Evolutionary conservation across 2,888 invertebrate species (phyloP).

Genomic region (Globia sparganii): DNA sequence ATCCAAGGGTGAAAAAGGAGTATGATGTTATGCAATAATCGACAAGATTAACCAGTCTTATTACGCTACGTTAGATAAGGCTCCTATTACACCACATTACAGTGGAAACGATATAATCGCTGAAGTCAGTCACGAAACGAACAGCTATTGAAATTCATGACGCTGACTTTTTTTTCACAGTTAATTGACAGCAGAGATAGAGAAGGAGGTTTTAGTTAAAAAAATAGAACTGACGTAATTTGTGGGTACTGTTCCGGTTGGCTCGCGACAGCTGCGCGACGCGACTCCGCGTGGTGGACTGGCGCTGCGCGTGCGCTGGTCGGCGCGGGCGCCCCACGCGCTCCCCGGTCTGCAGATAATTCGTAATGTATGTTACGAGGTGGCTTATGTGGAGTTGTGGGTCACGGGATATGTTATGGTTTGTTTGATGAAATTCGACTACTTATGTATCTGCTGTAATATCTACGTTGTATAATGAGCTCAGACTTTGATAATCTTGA

Average conservation of each 20-base stretch:
- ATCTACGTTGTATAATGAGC: constrained; percentile 51
- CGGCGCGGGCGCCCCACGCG: constrained; percentile 72
- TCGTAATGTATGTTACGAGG: constrained; percentile 84
- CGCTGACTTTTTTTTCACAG: constrained; percentile 37
- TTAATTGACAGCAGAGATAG: constrained; percentile 45
- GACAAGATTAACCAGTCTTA: constrained; percentile 68
- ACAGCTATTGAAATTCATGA: constrained; percentile 49
- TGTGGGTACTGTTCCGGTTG: constrained; percentile 64
- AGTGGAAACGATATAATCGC: constrained; percentile 64
- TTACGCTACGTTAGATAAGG: constrained; percentile 84
- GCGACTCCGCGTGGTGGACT: constrained; percentile 85
- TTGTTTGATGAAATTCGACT: constrained; percentile 67
- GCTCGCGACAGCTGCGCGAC: constrained; percentile 83
- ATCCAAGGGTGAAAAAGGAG: constrained; percentile 64
- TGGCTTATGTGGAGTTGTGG: constrained; percentile 82
- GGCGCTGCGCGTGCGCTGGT: constrained; percentile 76
- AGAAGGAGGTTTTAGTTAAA: constrained; percentile 43
- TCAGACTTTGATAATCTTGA: constrained; percentile 54
- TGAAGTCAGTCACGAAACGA: constrained; percentile 54
- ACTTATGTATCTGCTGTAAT: constrained; percentile 61
- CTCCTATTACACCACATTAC: constrained; percentile 76
- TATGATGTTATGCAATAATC: constrained; percentile 65
- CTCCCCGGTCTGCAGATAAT: constrained; percentile 74
- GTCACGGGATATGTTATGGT: constrained; percentile 75
- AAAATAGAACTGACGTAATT: constrained; percentile 70